A percentile compares a stretch with the other conserved stretches of the same genome.
These are phyloP conservation scores for Idaea aversata DNA, from an alignment of 2,888 invertebrate species.

Conservation along the genomic window DNA sequence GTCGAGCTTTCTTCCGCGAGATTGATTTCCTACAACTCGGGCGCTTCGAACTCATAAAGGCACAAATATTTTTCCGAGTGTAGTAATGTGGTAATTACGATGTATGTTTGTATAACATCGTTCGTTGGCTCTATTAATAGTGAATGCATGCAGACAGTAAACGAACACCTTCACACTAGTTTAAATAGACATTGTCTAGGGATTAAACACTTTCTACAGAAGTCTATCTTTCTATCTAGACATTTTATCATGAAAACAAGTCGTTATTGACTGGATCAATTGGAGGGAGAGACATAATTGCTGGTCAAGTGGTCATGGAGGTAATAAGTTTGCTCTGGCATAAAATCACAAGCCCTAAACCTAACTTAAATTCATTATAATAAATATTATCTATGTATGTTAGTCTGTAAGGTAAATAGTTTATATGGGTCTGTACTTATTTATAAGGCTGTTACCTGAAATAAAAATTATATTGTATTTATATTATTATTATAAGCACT, in stretches of 20 bases:
- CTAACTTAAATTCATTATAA: no score
- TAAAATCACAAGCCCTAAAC: no score
- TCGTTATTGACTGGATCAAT: no score
- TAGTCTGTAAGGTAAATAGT: no score
- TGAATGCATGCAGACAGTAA: constrained; percentile 20
- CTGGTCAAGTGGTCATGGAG: no score
- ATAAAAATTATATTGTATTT: no score
- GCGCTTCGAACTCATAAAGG: not conserved
- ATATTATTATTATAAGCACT: no score
- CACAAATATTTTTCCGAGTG: not conserved
- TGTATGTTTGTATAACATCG: constrained; percentile 17
- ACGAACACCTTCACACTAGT: constrained; percentile 14
- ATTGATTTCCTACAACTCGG: not conserved
- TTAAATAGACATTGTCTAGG: constrained; percentile 23
- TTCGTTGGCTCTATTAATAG: constrained; percentile 25
- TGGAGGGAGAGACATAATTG: no score
- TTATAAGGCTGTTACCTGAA: no score
- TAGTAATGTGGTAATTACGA: constrained; percentile 5
- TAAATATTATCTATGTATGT: no score
- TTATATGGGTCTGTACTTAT: no score
- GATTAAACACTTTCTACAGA: constrained; percentile 7
- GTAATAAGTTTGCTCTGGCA: no score
- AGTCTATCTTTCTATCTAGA: not conserved
- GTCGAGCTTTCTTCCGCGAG: not conserved
- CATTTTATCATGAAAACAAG: not conserved